A percentile compares a stretch with the other conserved stretches of the same genome.
Evolutionary conservation across 2,797 vertebrate species (phyloP).

Genomic region (Clarias pachynema): DNA sequence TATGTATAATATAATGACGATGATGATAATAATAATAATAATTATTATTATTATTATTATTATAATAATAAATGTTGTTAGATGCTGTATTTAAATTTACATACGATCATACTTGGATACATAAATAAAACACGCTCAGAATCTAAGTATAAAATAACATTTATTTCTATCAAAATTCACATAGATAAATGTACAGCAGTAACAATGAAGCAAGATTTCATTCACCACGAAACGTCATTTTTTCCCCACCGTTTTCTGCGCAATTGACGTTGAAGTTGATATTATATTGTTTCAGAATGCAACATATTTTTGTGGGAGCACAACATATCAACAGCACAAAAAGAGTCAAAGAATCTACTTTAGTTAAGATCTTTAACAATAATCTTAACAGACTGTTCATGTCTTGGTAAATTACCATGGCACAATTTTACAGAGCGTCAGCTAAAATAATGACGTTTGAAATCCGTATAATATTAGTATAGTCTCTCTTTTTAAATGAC

Average conservation of each 20-base stretch:
- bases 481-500: constrained; percentile 45
- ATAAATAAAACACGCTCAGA: constrained; percentile 26
- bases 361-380: constrained; percentile 38
- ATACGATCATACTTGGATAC: background rate
- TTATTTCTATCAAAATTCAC: constrained; percentile 97
- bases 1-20: background rate
- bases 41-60: background rate
- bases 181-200: constrained; percentile 80
- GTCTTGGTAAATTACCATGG: constrained; percentile 83
- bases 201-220: constrained; percentile 78
- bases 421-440: constrained; percentile 50
- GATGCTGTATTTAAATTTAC: background rate
- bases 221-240: constrained; percentile 71
- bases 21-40: background rate
- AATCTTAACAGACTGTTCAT: constrained; percentile 65
- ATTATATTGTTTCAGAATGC: constrained; percentile 70
- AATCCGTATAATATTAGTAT: constrained; percentile 44
- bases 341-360: constrained; percentile 60
- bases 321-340: constrained; percentile 68
- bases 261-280: constrained; percentile 66
- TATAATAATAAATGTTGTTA: background rate
- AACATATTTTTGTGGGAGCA: constrained; percentile 73
- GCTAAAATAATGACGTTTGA: constrained; percentile 36
- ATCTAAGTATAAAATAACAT: constrained; percentile 89
- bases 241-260: constrained; percentile 72